Evolutionary conservation across 1,140 invertebrate species (phyloP), one percentile per base, ranked within the genome.

Genomic region (Leptinotarsa undecemlineata): DNA sequence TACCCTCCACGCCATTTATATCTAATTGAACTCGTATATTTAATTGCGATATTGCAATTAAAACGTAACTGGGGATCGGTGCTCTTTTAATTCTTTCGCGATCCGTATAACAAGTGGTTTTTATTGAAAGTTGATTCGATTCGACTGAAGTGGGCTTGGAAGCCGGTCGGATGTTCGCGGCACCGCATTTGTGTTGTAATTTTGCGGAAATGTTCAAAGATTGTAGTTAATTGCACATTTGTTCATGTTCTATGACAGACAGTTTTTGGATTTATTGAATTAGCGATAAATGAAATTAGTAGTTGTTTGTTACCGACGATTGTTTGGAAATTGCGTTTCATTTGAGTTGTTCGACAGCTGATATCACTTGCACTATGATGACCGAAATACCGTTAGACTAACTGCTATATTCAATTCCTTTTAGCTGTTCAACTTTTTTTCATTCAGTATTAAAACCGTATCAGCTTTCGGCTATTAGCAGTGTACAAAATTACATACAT

Each of bases 1-100:
- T 17, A 14, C 51, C 4, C 33, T 42, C 33, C 51, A 19, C n/a
- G 51, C 51, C 51, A 57, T 57, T 57, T 57, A 19, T 57, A 5
- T 19, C n/a, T 57, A 57, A 57, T 57, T 57, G 51, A 57, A 19
- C 15, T 57, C 51, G 51, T 57, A 57, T 57, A 57, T 57, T 57
- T 57, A 57, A 57, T 57, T 57, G 51, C 51, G 17, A 57, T 57
- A 57, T 17, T 19, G 51, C 51, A 57, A 57, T 57, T 57, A 57
- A 57, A 57, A 57, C 15, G 51, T n/a, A 0, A 57, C 51, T 8
- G 51, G 51, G 15, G 51, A 57, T 57, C 51, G 51, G 15, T 42
- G 33, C 15, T 57, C n/a, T 57, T 57, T 57, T n/a, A 15, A 57
- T 57, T 57, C 51, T 57, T 57, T 57, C 51, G 17, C 51, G n/a